Percentiles rank a stretch among this genome's conserved stretches.
These are phyloP conservation scores for Parotia lawesii DNA, from an alignment of 2,113 vertebrate species.

Conservation along the genomic window DNA sequence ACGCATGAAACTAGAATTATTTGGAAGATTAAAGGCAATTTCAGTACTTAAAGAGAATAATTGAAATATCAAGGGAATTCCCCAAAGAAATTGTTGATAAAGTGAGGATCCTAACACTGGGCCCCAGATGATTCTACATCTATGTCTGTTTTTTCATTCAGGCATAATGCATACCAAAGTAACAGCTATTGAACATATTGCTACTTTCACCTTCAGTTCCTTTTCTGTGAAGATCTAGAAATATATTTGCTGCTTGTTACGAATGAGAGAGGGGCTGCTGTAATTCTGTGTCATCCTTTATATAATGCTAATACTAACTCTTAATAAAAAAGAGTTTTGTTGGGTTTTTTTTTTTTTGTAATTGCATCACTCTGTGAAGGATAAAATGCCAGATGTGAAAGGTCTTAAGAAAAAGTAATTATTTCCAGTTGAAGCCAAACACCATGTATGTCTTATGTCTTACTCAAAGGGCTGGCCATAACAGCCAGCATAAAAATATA, in stretches of 20 bases:
- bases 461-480: background rate
- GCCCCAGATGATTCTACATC: background rate
- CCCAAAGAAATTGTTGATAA: background rate
- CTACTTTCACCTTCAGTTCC: background rate
- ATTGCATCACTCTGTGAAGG: background rate
- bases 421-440: background rate
- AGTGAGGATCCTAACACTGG: background rate
- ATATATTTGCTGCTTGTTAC: background rate
- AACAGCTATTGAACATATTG: background rate
- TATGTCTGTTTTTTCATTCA: background rate
- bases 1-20: background rate
- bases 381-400: background rate
- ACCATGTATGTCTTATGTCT: background rate
- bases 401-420: background rate
- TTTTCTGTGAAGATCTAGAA: background rate
- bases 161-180: background rate
- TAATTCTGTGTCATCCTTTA: background rate
- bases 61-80: background rate
- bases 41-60: background rate
- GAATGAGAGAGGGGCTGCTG: background rate
- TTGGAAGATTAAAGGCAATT: background rate
- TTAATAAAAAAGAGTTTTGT: background rate
- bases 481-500: background rate
- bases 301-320: background rate
- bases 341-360: background rate